These are phyloP conservation scores for Bombus difficillimus DNA, from an alignment of 1,140 invertebrate genomes.

Conservation along the genomic window DNA sequence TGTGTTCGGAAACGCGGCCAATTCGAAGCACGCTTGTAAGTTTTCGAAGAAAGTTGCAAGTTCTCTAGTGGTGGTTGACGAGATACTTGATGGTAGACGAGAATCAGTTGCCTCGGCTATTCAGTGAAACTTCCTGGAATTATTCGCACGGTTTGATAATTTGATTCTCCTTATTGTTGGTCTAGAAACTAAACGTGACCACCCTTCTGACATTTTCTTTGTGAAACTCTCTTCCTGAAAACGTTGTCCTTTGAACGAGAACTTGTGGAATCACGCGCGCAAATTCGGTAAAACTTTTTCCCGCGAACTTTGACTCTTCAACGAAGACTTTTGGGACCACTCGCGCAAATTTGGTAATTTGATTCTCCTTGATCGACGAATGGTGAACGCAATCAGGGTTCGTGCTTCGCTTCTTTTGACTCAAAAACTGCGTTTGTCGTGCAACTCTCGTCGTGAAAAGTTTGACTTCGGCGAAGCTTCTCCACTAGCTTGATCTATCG, in stretches of 20 bases:
- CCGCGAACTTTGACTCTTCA: not conserved
- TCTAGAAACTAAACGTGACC: not conserved
- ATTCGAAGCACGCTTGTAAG: not conserved
- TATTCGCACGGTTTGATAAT: not conserved
- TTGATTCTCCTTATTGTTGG: not conserved
- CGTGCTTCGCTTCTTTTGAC: too few relatives aligned
- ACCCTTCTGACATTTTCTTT: not conserved
- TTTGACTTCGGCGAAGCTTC: not conserved
- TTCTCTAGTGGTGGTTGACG: not conserved
- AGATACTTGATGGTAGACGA: not conserved
- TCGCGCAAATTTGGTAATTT: not conserved
- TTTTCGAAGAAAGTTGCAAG: not conserved
- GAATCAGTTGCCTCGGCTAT: not conserved
- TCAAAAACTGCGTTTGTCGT: too few relatives aligned
- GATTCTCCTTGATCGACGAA: not conserved
- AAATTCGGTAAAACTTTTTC: not conserved
- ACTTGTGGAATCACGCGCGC: too few relatives aligned
- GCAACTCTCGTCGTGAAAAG: not conserved
- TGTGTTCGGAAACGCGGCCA: not conserved
- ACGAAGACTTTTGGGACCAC: not conserved
- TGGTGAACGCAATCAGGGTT: not conserved
- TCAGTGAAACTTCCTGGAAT: not conserved
- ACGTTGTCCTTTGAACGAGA: too few relatives aligned
- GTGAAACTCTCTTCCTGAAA: too few relatives aligned
- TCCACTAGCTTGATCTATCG: too few relatives aligned